Percentiles rank a stretch among this genome's conserved stretches.
phyloP scores from a whole-genome alignment of 2,797 vertebrate genomes.

The Melanotaenia pygmaea region DNA sequence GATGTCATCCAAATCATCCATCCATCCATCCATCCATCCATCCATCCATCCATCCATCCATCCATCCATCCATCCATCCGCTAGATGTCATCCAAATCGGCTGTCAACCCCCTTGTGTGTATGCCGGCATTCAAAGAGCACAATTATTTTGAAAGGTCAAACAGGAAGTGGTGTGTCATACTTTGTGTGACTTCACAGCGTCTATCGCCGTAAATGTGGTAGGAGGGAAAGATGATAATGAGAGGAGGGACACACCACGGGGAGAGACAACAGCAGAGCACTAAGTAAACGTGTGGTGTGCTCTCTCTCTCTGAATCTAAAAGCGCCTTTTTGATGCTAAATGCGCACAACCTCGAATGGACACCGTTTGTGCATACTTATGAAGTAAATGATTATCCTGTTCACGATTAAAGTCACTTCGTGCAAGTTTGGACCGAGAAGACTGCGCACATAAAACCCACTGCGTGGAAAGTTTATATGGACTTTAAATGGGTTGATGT shows the following conservation, averaged over 20 bases:
- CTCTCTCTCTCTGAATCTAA: slow-evolving; percentile 27
- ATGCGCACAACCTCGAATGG: slow-evolving; percentile 2
- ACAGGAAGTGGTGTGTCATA: slow-evolving; percentile 28
- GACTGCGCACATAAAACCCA: slow-evolving; percentile 7
- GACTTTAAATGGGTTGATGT: slow-evolving; percentile 58
- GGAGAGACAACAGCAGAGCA: slow-evolving; percentile 48
- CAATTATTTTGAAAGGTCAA: slow-evolving; percentile 22
- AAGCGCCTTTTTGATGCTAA: slow-evolving; percentile 18
- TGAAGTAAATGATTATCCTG: background rate
- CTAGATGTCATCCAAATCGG: too few relatives aligned
- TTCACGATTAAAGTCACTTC: slow-evolving; percentile 29
- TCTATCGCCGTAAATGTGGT: background rate
- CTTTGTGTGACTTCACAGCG: fast-evolving
- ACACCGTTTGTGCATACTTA: background rate
- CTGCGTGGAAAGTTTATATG: slow-evolving; percentile 65
- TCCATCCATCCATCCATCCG: too few relatives aligned
- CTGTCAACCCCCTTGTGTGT: too few relatives aligned
- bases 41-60: too few relatives aligned
- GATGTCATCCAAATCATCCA: too few relatives aligned
- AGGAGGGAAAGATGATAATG: slow-evolving; percentile 47
- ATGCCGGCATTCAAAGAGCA: too few relatives aligned
- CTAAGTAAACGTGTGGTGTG: slow-evolving; percentile 42
- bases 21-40: too few relatives aligned
- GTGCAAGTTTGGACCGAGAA: slow-evolving; percentile 52
- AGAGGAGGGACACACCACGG: slow-evolving; percentile 52